These are phyloP conservation scores for Dioctria rufipes DNA, from an alignment of 2,888 invertebrate species.

Conservation along the genomic window DNA sequence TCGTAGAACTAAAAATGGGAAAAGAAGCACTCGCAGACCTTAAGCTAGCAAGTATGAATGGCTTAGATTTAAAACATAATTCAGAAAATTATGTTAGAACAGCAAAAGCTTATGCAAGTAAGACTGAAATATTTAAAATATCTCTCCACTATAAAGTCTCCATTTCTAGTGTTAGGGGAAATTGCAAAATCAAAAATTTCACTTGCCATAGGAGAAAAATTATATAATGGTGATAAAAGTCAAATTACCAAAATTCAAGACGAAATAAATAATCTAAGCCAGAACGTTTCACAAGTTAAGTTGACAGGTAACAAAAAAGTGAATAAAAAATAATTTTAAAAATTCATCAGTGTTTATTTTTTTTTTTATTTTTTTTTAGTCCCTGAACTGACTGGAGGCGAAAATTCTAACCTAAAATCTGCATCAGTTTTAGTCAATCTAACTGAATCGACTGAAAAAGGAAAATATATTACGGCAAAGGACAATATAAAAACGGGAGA, in stretches of 20 bases:
- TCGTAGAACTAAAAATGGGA: constrained; percentile 75
- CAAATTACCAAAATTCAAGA: constrained; percentile 70
- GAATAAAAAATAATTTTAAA: background rate
- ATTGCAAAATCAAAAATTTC: constrained; percentile 78
- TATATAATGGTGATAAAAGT: constrained; percentile 72
- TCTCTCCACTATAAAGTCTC: constrained; percentile 59
- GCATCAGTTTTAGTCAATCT: constrained; percentile 77
- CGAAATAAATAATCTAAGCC: constrained; percentile 70
- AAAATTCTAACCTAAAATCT: constrained; percentile 73
- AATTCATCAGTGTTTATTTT: background rate
- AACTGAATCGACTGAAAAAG: constrained; percentile 75
- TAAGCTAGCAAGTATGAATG: constrained; percentile 77
- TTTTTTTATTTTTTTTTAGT: constrained; percentile 35
- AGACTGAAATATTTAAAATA: constrained; percentile 25
- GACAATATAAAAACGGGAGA: constrained; percentile 77
- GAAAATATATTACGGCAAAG: constrained; percentile 80
- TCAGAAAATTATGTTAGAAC: constrained; percentile 80
- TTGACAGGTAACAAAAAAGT: background rate
- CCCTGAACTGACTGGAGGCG: constrained; percentile 72
- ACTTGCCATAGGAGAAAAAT: constrained; percentile 76
- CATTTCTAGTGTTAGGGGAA: constrained; percentile 73
- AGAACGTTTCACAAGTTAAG: constrained; percentile 25
- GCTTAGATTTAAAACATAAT: constrained; percentile 76
- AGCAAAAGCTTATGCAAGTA: constrained; percentile 77
- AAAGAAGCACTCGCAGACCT: constrained; percentile 79